Conservation (phyloP, 2,113 vertebrate species). For the Micromys minutus region DNA sequence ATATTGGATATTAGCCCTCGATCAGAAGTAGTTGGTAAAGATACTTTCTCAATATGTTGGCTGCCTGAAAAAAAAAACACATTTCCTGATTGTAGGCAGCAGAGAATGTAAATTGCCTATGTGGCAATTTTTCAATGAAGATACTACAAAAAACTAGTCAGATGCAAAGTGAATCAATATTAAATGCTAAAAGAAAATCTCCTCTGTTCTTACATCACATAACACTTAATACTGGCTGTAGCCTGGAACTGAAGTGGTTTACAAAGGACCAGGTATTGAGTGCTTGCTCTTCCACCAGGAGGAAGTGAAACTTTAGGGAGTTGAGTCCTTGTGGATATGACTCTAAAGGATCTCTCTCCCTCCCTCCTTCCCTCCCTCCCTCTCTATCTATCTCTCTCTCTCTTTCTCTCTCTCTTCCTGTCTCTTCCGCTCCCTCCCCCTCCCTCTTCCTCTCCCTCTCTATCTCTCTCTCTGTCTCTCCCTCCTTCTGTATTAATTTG, state of each 20-base stretch:
- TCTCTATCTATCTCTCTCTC: background rate
- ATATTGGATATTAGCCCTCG: too few species aligned
- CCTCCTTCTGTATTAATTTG: too few species aligned
- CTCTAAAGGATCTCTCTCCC: background rate
- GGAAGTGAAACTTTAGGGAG: background rate
- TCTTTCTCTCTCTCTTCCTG: too few species aligned
- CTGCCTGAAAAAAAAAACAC: too few species aligned
- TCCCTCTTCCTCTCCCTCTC: background rate
- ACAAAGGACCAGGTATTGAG: background rate
- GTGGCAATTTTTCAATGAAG: background rate
- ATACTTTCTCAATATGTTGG: too few species aligned
- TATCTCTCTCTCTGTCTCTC: too few species aligned
- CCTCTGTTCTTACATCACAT: background rate
- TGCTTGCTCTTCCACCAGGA: background rate
- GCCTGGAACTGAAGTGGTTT: background rate
- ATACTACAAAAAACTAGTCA: slow-evolving; percentile 2
- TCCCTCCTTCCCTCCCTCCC: too few species aligned
- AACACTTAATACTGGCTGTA: too few species aligned
- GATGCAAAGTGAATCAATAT: background rate
- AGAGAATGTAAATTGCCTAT: background rate
- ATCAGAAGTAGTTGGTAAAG: too few species aligned
- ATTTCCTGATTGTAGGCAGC: slow-evolving; percentile 6
- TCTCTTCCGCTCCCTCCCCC: rapidly evolving
- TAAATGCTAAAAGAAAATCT: background rate
- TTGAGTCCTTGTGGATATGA: background rate